Evolutionary conservation across 2,888 invertebrate species (phyloP), one percentile per base, ranked within the genome.

Genomic region (Meiosimyza platycephala): DNA sequence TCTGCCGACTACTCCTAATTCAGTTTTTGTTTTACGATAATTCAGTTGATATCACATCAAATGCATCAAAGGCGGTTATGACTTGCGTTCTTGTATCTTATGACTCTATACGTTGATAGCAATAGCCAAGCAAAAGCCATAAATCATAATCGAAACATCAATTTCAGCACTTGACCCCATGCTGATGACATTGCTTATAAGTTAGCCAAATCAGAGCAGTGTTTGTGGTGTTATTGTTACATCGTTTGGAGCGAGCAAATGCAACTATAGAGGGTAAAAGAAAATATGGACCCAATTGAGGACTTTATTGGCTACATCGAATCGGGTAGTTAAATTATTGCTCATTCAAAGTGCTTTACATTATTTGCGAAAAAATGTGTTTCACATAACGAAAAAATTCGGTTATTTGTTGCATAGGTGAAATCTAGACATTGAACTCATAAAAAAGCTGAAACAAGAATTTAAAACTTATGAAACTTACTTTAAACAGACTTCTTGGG

Each of bases 101-200:
- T 9, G 33, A 47, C 15, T 22, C 1, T 59, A 15, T 22, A 12
- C 51, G 11, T 28, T 16, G 67, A 15, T 22, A 77, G 75, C 69
- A 47, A 28, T 62, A 63, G 50, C 68, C 68, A 72, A 54, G 47
- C 77, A 77, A 80, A 78, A 79, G 81, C 83, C 81, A 85, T 85
- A 85, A 85, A 85, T 85, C 85, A 85, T 86, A 85, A 85, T 82
- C 83, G 85, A 85, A 85, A 86, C 86, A 86, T 86, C 85, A 86
- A 83, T 84, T 86, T 81, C 86, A 85, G 84, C 81, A 82, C 84
- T 85, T 85, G 85, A 86, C 85, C 86, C 84, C 80, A 40, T 77
- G 80, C 79, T 78, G 79, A 72, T 74, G 75, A 65, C 71, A 74
- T 71, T 71, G 67, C 66, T 16, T 55, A 62, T 9, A n/a, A n/a